A percentile compares a stretch with the other conserved stretches of the same genome.
Conservation (phyloP, 2,113 vertebrate genomes). For the Zosterops hypoxanthus region DNA sequence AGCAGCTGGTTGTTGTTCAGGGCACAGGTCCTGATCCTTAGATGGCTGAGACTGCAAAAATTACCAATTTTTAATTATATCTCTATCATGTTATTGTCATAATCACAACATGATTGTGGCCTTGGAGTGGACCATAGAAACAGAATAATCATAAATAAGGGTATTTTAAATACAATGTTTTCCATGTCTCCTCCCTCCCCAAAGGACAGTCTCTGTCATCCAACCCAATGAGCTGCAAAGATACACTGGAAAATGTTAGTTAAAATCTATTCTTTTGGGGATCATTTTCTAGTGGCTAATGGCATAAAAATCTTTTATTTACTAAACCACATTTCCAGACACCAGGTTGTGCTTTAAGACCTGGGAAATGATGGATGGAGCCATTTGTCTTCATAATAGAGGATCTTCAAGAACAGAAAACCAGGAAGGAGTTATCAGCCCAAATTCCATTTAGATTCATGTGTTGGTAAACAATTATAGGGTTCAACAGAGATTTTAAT, state of each 20-base stretch:
- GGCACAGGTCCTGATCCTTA: background rate
- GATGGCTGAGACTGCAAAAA: background rate
- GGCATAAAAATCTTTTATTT: background rate
- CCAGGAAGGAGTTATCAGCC: background rate
- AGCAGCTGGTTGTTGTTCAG: background rate
- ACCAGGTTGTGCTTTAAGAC: background rate
- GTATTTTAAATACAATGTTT: background rate
- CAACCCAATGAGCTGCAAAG: background rate
- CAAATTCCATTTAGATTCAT: background rate
- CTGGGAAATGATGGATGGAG: background rate
- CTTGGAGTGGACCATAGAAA: background rate
- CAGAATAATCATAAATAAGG: background rate
- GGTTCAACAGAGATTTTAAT: background rate
- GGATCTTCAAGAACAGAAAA: background rate
- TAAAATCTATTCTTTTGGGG: background rate
- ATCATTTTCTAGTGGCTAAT: background rate
- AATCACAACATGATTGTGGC: background rate
- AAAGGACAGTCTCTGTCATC: background rate
- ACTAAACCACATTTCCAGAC: background rate
- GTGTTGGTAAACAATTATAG: background rate
- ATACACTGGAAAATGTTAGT: background rate
- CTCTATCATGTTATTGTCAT: background rate
- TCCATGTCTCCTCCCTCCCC: fast-evolving
- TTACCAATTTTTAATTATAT: background rate
- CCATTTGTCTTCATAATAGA: background rate